A percentile compares a stretch with the other conserved stretches of the same genome.
Conservation (phyloP, 2,113 vertebrate genomes). For the Dasyprocta punctata region DNA sequence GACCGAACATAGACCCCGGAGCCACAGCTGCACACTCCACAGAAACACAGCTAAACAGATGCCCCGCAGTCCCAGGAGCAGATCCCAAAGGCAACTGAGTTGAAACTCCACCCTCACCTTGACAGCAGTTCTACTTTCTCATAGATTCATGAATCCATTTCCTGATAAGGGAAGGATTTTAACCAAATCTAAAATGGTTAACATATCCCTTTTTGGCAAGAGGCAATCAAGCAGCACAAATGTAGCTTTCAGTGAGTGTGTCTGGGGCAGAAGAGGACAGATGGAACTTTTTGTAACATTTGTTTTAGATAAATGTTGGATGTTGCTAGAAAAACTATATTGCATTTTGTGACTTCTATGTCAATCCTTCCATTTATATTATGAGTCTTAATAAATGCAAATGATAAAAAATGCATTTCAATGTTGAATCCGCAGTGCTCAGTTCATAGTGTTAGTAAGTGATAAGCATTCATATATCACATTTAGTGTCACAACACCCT, state of each 20-base stretch:
- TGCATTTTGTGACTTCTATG: not conserved
- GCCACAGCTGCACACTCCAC: not conserved
- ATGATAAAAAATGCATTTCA: not conserved
- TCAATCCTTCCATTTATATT: not conserved
- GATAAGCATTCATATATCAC: not conserved
- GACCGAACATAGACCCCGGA: not conserved
- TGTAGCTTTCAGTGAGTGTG: not conserved
- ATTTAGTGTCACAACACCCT: not conserved
- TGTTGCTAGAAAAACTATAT: not conserved
- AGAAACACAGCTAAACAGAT: not conserved
- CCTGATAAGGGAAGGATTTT: not conserved
- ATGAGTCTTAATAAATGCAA: not conserved
- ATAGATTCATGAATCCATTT: not conserved
- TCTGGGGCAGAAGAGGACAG: fast-evolving
- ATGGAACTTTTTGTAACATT: not conserved
- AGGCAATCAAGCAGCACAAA: not conserved
- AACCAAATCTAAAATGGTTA: not conserved
- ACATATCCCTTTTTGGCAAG: not conserved
- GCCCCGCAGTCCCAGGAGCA: not conserved
- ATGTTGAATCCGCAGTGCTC: not conserved
- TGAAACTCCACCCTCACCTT: not conserved
- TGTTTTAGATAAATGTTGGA: not conserved
- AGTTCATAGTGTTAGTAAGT: not conserved
- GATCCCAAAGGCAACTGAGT: not conserved
- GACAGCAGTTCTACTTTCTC: not conserved